phyloP scores from a whole-genome alignment of 2,797 vertebrate genomes.

The Xenentodon cancila region DNA sequence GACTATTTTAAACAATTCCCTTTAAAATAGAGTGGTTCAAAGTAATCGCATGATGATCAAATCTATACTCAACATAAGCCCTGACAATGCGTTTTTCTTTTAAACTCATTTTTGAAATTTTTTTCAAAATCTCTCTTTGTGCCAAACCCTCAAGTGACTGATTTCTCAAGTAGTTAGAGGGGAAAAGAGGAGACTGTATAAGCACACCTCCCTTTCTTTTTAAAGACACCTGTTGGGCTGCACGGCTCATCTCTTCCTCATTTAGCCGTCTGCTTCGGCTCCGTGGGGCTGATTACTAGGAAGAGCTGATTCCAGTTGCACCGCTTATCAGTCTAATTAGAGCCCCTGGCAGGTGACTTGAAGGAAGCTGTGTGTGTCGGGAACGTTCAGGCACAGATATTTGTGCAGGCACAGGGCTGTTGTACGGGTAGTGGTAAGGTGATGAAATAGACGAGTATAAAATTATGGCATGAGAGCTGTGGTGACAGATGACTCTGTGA shows the following conservation, averaged over 20 bases:
- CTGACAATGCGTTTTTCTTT: constrained; percentile 14
- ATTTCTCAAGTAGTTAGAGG: constrained; percentile 51
- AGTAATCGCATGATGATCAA: constrained; percentile 61
- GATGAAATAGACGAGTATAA: constrained; percentile 20
- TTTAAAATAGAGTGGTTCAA: constrained; percentile 53
- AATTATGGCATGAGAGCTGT: constrained; percentile 36
- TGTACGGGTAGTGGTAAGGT: constrained; percentile 16
- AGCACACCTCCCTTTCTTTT: constrained; percentile 70
- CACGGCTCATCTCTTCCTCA: constrained; percentile 81
- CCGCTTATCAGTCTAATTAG: constrained; percentile 83
- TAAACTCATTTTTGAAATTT: constrained; percentile 49
- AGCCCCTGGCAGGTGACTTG: constrained; percentile 79
- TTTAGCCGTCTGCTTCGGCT: constrained; percentile 81
- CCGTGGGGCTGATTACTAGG: constrained; percentile 80
- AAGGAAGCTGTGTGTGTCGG: constrained; percentile 69
- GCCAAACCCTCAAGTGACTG: constrained; percentile 40
- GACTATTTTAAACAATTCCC: constrained; percentile 61
- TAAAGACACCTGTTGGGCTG: constrained; percentile 81
- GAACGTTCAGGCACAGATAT: constrained; percentile 57
- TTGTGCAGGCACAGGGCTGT: constrained; percentile 47
- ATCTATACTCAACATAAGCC: constrained; percentile 50
- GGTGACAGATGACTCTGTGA: constrained; percentile 27
- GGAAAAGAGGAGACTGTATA: constrained; percentile 33
- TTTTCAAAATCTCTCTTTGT: constrained; percentile 42
- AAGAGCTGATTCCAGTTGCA: constrained; percentile 77